A percentile compares a stretch with the other conserved stretches of the same genome.
These are phyloP conservation scores for Paramisgurnus dabryanus DNA, from an alignment of 2,113 vertebrate species.

Conservation along the genomic window DNA sequence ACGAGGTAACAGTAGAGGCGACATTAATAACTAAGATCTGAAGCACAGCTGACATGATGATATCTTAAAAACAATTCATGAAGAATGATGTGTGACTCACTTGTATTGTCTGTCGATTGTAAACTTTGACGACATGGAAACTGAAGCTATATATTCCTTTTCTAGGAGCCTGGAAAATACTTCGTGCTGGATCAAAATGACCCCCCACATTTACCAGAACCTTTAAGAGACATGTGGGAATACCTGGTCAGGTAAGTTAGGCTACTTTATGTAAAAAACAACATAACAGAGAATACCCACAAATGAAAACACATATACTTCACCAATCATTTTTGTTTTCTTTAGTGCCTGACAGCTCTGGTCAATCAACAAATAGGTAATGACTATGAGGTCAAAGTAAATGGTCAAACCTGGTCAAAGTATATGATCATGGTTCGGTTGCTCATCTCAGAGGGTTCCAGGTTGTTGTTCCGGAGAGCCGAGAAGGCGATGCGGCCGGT, in stretches of 20 bases:
- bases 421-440: slow-evolving; percentile 81
- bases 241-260: background rate
- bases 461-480: slow-evolving; percentile 77
- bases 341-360: too few relatives aligned
- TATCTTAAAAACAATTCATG: too few relatives aligned
- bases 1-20: too few relatives aligned
- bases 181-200: slow-evolving; percentile 81
- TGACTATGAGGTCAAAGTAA: too few relatives aligned
- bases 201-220: slow-evolving; percentile 83
- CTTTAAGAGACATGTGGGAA: slow-evolving; percentile 56
- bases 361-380: too few relatives aligned
- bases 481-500: slow-evolving; percentile 75
- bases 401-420: slow-evolving; percentile 74
- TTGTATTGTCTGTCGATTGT: slow-evolving; percentile 87
- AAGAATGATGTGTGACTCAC: slow-evolving; percentile 58
- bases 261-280: background rate
- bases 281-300: too few relatives aligned
- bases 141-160: slow-evolving; percentile 87
- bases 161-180: slow-evolving; percentile 82
- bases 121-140: slow-evolving; percentile 88
- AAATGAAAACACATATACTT: too few relatives aligned
- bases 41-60: too few relatives aligned
- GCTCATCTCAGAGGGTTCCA: slow-evolving; percentile 80
- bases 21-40: too few relatives aligned
- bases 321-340: background rate